Percentiles rank a stretch among this genome's conserved stretches.
Evolutionary conservation across 2,797 vertebrate genomes (phyloP).

Genomic region (Cheirogaleus major): DNA sequence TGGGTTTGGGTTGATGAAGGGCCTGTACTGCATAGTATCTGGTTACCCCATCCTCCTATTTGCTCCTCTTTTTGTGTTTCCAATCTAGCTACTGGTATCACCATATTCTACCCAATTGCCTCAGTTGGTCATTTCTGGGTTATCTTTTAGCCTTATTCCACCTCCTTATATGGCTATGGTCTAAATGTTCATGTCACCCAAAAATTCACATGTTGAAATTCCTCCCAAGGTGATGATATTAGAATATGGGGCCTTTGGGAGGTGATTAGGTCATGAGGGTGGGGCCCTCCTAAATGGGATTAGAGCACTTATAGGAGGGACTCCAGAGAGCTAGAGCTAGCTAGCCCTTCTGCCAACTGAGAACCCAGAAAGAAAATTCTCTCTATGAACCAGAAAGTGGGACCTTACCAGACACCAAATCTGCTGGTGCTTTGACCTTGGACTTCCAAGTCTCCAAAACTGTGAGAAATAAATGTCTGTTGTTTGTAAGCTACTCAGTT

Average conservation of each 20-base stretch:
- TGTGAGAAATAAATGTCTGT: not conserved
- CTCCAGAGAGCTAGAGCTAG: not conserved
- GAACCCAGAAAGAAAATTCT: not conserved
- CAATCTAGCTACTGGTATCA: not conserved
- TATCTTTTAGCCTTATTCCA: not conserved
- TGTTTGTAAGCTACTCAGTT: not conserved
- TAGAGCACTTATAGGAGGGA: not conserved
- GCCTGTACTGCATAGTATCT: not conserved
- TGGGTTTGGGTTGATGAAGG: not conserved
- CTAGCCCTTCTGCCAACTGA: too few relatives aligned
- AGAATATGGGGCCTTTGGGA: not conserved
- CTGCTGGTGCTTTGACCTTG: not conserved
- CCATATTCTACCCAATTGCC: not conserved
- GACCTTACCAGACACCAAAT: not conserved
- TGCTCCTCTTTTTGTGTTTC: not conserved
- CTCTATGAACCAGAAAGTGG: not conserved
- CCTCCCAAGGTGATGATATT: not conserved
- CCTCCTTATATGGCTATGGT: not conserved
- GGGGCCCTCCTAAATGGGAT: not conserved
- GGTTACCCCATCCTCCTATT: too few relatives aligned
- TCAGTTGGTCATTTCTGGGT: not conserved
- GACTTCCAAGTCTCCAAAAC: not conserved
- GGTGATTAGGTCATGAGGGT: not conserved
- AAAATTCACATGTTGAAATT: not conserved
- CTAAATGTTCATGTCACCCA: not conserved